Conservation (phyloP, 2,888 invertebrate species). For the Serrognathus titanus region DNA sequence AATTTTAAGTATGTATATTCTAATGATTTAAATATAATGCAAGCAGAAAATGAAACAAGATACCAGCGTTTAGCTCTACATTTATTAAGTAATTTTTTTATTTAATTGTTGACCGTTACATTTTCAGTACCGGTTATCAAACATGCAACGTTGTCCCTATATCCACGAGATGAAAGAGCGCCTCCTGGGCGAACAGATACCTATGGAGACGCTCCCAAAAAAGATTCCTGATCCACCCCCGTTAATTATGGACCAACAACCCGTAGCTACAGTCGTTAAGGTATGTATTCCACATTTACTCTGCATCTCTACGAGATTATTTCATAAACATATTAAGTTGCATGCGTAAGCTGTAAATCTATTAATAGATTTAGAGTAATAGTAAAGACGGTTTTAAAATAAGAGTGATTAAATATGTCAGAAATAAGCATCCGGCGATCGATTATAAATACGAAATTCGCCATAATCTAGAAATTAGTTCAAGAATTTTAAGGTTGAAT, state of each 20-base stretch:
- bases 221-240: slow-evolving; percentile 47
- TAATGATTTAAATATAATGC: background rate
- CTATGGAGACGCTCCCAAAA: slow-evolving; percentile 59
- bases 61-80: no score
- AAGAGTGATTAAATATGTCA: no score
- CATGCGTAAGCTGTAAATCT: background rate
- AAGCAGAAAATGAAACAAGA: background rate
- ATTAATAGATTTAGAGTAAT: background rate
- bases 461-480: background rate
- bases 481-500: background rate
- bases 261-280: slow-evolving; percentile 87
- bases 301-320: no score
- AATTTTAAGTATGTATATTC: no score
- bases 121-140: slow-evolving; percentile 50
- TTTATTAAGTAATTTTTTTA: background rate
- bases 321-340: background rate
- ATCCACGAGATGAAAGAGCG: slow-evolving; percentile 93
- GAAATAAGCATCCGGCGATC: background rate
- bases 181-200: slow-evolving; percentile 69
- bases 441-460: no score
- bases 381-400: no score
- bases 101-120: slow-evolving; percentile 30
- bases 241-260: slow-evolving; percentile 54
- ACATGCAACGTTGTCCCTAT: slow-evolving; percentile 86
- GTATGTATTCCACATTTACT: slow-evolving; percentile 53